Percentiles rank a stretch among this genome's conserved stretches.
Conservation (phyloP, 1,140 invertebrate species). For the Procambarus clarkii region DNA sequence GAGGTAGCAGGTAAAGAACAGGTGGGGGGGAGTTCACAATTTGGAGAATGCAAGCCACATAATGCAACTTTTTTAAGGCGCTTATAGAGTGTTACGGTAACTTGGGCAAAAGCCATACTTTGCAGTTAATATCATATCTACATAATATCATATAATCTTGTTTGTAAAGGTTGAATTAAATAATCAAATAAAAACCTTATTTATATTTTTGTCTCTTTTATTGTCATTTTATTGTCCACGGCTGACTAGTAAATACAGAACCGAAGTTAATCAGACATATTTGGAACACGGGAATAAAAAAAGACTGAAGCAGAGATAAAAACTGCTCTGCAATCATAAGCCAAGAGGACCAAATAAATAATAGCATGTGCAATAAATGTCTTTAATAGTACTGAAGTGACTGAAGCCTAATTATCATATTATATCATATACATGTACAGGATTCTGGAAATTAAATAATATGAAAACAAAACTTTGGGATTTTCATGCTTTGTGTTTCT, state of each 20-base stretch:
- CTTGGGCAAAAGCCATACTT: too few species aligned
- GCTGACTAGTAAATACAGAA: conserved; percentile 37
- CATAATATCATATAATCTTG: too few species aligned
- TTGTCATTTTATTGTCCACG: conserved; percentile 32
- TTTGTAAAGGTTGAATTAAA: too few species aligned
- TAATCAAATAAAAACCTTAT: too few species aligned
- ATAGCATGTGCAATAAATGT: background rate
- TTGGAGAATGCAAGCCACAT: too few species aligned
- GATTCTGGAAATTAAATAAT: background rate
- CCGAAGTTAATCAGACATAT: background rate
- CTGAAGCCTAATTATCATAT: background rate
- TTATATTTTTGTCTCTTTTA: background rate
- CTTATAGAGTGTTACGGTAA: too few species aligned
- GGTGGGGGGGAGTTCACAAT: too few species aligned
- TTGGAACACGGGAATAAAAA: background rate
- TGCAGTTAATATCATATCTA: too few species aligned
- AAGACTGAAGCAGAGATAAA: background rate
- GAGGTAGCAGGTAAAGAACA: too few species aligned
- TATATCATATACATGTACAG: background rate
- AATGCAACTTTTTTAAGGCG: too few species aligned
- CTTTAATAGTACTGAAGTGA: background rate
- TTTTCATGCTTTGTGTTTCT: background rate
- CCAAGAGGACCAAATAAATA: background rate
- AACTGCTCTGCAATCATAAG: background rate
- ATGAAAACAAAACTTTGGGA: background rate